Evolutionary conservation across 1,140 invertebrate species (phyloP), one percentile per base, ranked within the genome.

Genomic region (Oncopodura yosiiana): DNA sequence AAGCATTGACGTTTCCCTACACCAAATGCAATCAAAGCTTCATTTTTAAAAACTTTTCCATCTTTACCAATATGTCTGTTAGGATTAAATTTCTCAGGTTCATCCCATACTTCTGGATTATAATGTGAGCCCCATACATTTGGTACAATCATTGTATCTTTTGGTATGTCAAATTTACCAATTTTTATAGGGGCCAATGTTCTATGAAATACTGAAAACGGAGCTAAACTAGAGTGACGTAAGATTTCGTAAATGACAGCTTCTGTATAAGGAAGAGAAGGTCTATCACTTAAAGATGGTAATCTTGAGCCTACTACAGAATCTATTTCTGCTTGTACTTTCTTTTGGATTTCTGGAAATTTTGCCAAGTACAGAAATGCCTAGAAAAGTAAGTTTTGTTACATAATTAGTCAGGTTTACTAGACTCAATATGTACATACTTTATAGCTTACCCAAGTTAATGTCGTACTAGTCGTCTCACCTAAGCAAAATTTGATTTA

Each of bases 221-320:
- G 83, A 61, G 82, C 73, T 4, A 82, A 80, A 75, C 81, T 81
- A 60, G 87, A 86, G 70, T 86, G 79, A 26, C 86, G 74, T 1
- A 87, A 65, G 0, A 81, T 77, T 71, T 90, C 86, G 62, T 83
- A 67, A 0, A 84, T 78, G 19, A 87, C 73, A 0, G 83, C 83
- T 69, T 85, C 83, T 42, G 81, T 76, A 65, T 87, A 90, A 1
- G 84, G 81, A n/a, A n/a, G n/a, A n/a, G n/a, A n/a, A n/a, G n/a
- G n/a, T n/a, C n/a, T n/a, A n/a, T n/a, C n/a, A n/a, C 32, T 27
- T 16, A 53, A 36, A 12, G 18, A 34, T 9, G 30, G 30, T 9
- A n/a, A 8, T n/a, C 30, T 8, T n/a, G 30, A n/a, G 8, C 30
- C 30, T 9, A 34, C 14, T 8, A 34, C 30, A 8, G 8, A 9